Base-by-base conservation (phyloP, 2,888 invertebrate genomes). In the Cenopis cana region DNA sequence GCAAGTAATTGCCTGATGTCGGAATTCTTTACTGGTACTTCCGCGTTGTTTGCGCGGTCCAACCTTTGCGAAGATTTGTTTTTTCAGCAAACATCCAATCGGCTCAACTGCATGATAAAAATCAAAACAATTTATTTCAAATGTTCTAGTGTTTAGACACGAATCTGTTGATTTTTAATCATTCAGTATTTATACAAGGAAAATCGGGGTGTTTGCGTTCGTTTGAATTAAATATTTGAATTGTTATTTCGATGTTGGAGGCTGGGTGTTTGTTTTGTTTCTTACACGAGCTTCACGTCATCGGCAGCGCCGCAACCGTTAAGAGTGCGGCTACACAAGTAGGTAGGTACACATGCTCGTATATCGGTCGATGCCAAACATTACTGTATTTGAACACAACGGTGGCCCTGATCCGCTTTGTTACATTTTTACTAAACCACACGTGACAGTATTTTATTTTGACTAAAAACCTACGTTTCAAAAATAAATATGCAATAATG, bases 121-220 rank as follows among this genome's bases (percentile, higher is more conserved):
- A 71, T 67, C 71, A 67, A 71, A 71, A 71, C 67, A 67, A 67
- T 71, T 71, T 71, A 61, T 71, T 71, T 49, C 55, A 67, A 67
- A 71, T 71, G 66, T 54, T 60, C 49, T 69, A 56, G 33, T 71
- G 61, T 67, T 71, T 71, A 55, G 60, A 55, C 59, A 54, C 24
- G 61, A 61, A 55, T 67, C 56, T 71, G 66, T 71, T 61, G 67
- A 29, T 61, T 61, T 71, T 71, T 71, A 71, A 71, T 71, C 71
- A 71, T 55, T 61, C 49, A 36, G 50, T 66, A 49, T 71, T 60
- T 67, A 67, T 52, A 11, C 38, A 49, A 54, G 49, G 55, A 38
- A 61, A 61, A 67, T 56, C 60, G 24, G n/a, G 24, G 65, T 65
- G 52, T 66, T 66, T 59, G 65, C 33, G 52, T 55, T 61, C 46